Evolutionary conservation across 2,888 invertebrate species (phyloP).

Genomic region (Ceraclea dissimilis): DNA sequence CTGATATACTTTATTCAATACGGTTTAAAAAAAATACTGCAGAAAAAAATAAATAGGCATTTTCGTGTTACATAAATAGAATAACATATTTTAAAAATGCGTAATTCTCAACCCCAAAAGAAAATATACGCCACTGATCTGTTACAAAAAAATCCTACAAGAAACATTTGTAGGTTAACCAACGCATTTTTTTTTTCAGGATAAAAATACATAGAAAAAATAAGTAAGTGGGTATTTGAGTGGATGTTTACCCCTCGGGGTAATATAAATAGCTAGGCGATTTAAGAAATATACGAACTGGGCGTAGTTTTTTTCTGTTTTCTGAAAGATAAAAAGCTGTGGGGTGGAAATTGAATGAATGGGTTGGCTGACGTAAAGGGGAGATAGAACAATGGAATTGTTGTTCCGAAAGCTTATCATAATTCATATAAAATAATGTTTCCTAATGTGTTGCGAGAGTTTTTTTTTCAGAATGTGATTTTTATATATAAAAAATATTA

Average conservation of each 20-base stretch:
- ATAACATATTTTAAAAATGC: no score
- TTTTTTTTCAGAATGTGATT: no score
- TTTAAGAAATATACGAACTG: conserved; percentile 14
- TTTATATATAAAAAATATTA: no score
- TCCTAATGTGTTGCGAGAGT: no score
- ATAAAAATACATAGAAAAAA: no score
- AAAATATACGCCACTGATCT: no score
- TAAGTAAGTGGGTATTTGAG: neutral
- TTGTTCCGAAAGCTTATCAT: neutral
- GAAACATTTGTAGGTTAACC: neutral
- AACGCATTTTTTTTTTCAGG: neutral
- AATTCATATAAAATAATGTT: no score
- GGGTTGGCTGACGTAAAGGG: neutral
- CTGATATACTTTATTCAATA: no score
- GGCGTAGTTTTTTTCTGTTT: conserved; percentile 8
- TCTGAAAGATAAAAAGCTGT: conserved; percentile 11
- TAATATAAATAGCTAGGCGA: conserved; percentile 14
- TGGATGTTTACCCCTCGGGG: conserved; percentile 3
- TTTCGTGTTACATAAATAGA: no score
- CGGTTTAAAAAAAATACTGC: no score
- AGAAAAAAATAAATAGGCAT: no score
- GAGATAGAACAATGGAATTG: neutral
- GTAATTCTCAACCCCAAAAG: no score
- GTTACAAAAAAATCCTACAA: neutral
- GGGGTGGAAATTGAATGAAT: conserved; percentile 8